Base-by-base conservation (phyloP, 2,113 vertebrate genomes). In the Oreocharis arfaki region DNA sequence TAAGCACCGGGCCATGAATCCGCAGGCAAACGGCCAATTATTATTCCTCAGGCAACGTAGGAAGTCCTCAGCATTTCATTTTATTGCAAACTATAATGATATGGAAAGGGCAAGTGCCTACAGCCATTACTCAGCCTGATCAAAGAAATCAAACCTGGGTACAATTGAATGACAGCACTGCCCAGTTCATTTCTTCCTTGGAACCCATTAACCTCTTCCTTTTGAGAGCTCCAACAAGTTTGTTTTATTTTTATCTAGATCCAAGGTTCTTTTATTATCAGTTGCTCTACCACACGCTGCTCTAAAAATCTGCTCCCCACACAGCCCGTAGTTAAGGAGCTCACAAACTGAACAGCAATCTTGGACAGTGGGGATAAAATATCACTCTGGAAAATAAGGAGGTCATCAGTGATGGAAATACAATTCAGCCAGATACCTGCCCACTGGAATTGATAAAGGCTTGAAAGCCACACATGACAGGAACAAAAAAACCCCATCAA, bases 191-290 rank as follows among this genome's bases (percentile, higher is more conserved):
- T 97, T 80, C 52, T 95, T 96, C 93, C 63, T 79, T 91, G 65
- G 95, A 97, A 97, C 96, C 82, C 80, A 96, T 97, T 97, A 97
- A 96, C 96, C 77, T 97, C 87, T 89, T 95, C 96, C 82, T 91
- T 80, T 71, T 65, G 65, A 96, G 94, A 92, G n/a, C 41, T 93
- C 78, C 78, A 89, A 84, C 50, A 49, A 33, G 35, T 87, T 77
- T 87, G 79, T 86, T 96, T 79, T 96, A n/a, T 89, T 94, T 85
- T 84, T 0, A 97, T 93, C 53, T 80, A 50, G 71, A 92, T 82
- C 59, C 52, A 93, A 64, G 89, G 70, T 80, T 84, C 28, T 94
- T 97, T 97, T 95, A 96, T 96, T 91, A 97, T 88, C 52, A 80
- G 60, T 87, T 82, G 59, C 35, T 90, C 56, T 23, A 78, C 94